Conservation (phyloP, 2,113 vertebrate species). For the human (Homo sapiens) region GRCh38 chr4:184393001-184393500, state of each 20-base stretch:
- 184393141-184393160: conserved; percentile 47
- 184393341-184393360: not conserved
- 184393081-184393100: not conserved
- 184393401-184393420: not conserved
- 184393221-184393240: not conserved
- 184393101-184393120: not conserved
- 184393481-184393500: accelerated
- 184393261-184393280: not conserved
- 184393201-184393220: not conserved
- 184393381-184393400: not conserved
- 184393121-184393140: conserved; percentile 45
- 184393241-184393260: not conserved
- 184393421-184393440: not conserved
- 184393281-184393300: conserved; percentile 54
- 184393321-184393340: conserved; percentile 24
- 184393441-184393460: not conserved
- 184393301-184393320: not conserved
- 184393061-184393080: not conserved
- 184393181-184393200: conserved; percentile 34
- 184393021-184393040: not conserved
- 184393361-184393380: not conserved
- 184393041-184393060: not conserved
- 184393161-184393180: conserved; percentile 47
- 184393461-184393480: not conserved
- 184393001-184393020: not conserved